Evolutionary conservation across 2,888 invertebrate genomes (phyloP), one percentile per base, ranked within the genome.

Genomic region (Synanthedon tipuliformis): DNA sequence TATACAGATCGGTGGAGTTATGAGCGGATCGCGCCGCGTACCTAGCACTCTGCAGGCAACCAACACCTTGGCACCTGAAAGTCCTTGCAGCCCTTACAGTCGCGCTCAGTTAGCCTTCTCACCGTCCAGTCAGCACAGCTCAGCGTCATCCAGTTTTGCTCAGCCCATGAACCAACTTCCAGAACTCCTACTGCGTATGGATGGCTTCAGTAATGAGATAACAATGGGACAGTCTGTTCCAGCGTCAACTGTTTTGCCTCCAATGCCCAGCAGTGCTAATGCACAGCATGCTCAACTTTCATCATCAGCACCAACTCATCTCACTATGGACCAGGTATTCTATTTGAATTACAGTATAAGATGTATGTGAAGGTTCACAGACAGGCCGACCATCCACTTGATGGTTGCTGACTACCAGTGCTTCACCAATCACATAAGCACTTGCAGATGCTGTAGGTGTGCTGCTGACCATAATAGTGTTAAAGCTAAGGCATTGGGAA

Each of bases 271-370:
- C 34, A 76, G 73, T 62, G 69, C 79, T 1, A 81, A 81, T 63
- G 75, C 78, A 48, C 78, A 80, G 54, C 83, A 89, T 56, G 90
- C 93, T 40, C 90, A 95, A 55, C 88, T 96, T 3, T 95, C 95
- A 3, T 94, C 95, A 51, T 96, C 96, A 51, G 96, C 96, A 34
- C 95, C 95, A 3, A 94, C 95, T 53, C 94, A 95, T 75, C 90
- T 93, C 59, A 93, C 94, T 40, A 81, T 93, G 63, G 95, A 95
- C 60, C 92, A 90, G 81, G 88, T 88, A 59, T 59, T 34, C 2
- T 34, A 34, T 34, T 34, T 34, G 27, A 34, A 34, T 34, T 34
- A 8, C 27, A 34, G 34, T 10, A 10, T 10, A 8, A 10, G 3
- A 10, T 34, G 10, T 34, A 34, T 34, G 10, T 3, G 7, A 34